Percentiles rank a stretch among this genome's conserved stretches.
Evolutionary conservation across 1,140 invertebrate genomes (phyloP).

Genomic region (Wasmannia auropunctata): DNA sequence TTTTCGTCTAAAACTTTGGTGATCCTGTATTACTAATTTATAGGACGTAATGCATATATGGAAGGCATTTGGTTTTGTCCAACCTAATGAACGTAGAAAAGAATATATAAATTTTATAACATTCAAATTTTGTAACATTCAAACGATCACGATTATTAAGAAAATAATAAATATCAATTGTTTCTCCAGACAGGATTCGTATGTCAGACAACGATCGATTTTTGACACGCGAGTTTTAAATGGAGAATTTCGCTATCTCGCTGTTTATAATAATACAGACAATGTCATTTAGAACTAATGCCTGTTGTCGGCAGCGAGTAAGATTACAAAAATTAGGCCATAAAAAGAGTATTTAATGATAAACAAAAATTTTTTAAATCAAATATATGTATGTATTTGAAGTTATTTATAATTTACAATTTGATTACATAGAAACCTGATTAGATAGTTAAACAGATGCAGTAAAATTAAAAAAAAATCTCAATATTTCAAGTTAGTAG

Average conservation of each 20-base stretch:
- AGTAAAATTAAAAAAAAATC: not conserved
- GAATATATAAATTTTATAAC: not conserved
- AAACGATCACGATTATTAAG: not conserved
- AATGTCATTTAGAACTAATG: slow-evolving; percentile 39
- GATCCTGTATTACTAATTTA: slow-evolving; percentile 99
- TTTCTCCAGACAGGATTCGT: slow-evolving; percentile 82
- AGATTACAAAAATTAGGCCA: not conserved
- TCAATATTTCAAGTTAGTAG: not conserved
- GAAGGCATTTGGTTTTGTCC: slow-evolving; percentile 99
- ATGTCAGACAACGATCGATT: slow-evolving; percentile 72
- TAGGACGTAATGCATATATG: slow-evolving; percentile 99
- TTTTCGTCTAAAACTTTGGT: slow-evolving; percentile 98
- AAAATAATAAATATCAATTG: slow-evolving; percentile 54
- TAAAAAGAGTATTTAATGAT: not conserved
- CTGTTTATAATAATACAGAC: slow-evolving; percentile 72
- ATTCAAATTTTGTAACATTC: not conserved
- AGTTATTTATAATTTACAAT: not conserved
- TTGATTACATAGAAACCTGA: not conserved
- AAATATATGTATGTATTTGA: not conserved
- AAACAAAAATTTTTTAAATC: not conserved
- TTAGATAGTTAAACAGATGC: not conserved
- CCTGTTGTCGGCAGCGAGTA: slow-evolving; percentile 78
- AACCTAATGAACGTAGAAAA: slow-evolving; percentile 87
- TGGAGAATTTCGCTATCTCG: slow-evolving; percentile 78
- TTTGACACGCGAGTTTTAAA: slow-evolving; percentile 81